Base-by-base conservation (phyloP, 2,797 vertebrate species). In the Neoniphon sammara region DNA sequence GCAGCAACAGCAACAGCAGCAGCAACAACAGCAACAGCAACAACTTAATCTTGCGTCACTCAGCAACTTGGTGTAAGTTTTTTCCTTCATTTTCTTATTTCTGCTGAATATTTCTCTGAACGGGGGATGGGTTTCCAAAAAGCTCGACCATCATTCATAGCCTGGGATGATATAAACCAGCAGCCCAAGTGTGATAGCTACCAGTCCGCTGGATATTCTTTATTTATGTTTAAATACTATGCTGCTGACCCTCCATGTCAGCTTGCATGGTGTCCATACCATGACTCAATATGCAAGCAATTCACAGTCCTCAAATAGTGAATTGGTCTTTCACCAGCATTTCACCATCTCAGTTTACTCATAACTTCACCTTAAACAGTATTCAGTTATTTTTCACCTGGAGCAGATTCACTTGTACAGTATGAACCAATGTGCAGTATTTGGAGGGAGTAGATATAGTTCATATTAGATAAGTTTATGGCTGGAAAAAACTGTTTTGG, bases 31-130 rank as follows among this genome's bases (percentile, higher is more conserved):
- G 0, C 94, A 91, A 1, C 94, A 92, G 36, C 94, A 93, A 63
- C 86, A 88, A 0, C 91, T 97, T 82, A 95, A 95, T 88, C 95
- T 97, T 0, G 96, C 96, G 59, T 97, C 97, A 1, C 94, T 99
- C 90, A 95, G 96, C 92, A 99, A 95, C 91, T 88, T 99, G 89
- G 95, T 98, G 97, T 99, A 93, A 96, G 97, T 92, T 2, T 72
- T 20, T 30, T 55, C 25, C 49, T 39, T 54, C 2, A 2, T 49
- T 70, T 68, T 73, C 42, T 66, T 6, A 34, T 20, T 8, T 0
- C 18, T 5, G 34, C 53, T 44, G 49, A 20, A 7, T 63, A 42
- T 34, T 36, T 58, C 20, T 70, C 17, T 12, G 10, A 8, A 49
- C 50, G 8, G 25, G 30, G 15, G 17, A 31, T 20, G 44, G 18